These are phyloP conservation scores for Megamerina dolium DNA, from an alignment of 2,888 invertebrate genomes.

Conservation along the genomic window DNA sequence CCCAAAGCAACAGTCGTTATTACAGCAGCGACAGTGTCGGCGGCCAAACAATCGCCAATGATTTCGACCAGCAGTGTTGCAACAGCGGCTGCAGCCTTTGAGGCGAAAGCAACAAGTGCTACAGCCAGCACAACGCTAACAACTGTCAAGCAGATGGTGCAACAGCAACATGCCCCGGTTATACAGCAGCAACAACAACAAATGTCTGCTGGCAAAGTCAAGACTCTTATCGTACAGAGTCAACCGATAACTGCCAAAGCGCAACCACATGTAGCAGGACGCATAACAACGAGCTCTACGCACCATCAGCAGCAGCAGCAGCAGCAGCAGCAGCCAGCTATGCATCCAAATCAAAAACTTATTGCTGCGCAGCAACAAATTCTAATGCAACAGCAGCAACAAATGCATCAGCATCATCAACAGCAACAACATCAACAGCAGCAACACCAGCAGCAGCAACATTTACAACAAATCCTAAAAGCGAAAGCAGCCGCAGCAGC, in stretches of 20 bases:
- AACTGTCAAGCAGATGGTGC: conserved; percentile 41
- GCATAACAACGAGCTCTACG: conserved; percentile 32
- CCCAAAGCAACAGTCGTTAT: conserved; percentile 18
- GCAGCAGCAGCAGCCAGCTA: conserved; percentile 22
- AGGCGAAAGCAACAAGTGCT: conserved; percentile 23
- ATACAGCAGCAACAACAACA: conserved; percentile 45
- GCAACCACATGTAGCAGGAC: conserved; percentile 28
- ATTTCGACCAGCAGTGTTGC: conserved; percentile 22
- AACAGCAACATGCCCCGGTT: conserved; percentile 40
- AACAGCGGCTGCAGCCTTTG: conserved; percentile 33
- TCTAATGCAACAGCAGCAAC: conserved; percentile 36
- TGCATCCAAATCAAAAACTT: conserved; percentile 38
- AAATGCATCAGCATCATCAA: conserved; percentile 5
- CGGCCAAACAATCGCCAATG: conserved; percentile 14
- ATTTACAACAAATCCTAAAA: conserved; percentile 42
- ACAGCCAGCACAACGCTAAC: conserved; percentile 30
- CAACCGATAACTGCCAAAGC: conserved; percentile 20
- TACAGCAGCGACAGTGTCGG: conserved; percentile 18
- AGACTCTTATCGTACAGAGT: conserved; percentile 21
- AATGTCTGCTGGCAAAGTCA: conserved; percentile 27
- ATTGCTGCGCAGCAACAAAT: conserved; percentile 41
- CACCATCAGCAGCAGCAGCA: conserved; percentile 28
- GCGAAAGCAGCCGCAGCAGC: conserved; percentile 41
- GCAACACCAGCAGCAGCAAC: conserved; percentile 41
- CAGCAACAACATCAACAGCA: conserved; percentile 17